A percentile compares a stretch with the other conserved stretches of the same genome.
phyloP scores from a whole-genome alignment of 2,797 vertebrate species.

The Remorina albescens region DNA sequence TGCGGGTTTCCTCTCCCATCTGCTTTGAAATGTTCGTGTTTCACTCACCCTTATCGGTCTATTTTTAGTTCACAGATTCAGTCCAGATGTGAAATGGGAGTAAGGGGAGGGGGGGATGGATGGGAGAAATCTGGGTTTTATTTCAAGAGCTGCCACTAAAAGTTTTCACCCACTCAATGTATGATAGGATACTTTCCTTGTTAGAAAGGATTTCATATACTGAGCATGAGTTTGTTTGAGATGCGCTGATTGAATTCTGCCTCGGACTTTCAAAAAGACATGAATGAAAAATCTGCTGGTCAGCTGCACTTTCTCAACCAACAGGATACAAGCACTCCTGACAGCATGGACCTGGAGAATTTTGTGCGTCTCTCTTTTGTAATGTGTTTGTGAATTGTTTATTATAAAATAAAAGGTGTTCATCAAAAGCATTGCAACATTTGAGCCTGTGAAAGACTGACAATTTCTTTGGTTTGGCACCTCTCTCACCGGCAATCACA shows the following conservation, averaged over 20 bases:
- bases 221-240: conserved; percentile 48
- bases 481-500: conserved; percentile 14
- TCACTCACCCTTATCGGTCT: conserved; percentile 60
- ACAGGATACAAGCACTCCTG: conserved; percentile 22
- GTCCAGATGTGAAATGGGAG: conserved; percentile 73
- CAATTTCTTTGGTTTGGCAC: conserved; percentile 7
- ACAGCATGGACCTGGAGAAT: conserved; percentile 41
- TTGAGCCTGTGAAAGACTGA: conserved; percentile 24
- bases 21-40: conserved; percentile 34
- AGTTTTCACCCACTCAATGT: conserved; percentile 37
- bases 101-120: neutral
- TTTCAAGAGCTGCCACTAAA: conserved; percentile 41
- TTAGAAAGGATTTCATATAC: conserved; percentile 35
- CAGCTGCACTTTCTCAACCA: conserved; percentile 11
- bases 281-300: too few species aligned
- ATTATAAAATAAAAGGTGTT: conserved; percentile 27
- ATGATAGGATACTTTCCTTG: conserved; percentile 4
- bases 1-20: conserved; percentile 34
- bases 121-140: conserved; percentile 19
- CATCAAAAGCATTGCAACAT: conserved; percentile 5
- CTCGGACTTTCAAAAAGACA: too few species aligned
- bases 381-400: conserved; percentile 10
- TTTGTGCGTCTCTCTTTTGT: conserved; percentile 31
- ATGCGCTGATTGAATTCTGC: conserved; percentile 40
- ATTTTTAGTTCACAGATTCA: conserved; percentile 68